Evolutionary conservation across 2,113 vertebrate species (phyloP).

Genomic region (Hydrolagus affinis): DNA sequence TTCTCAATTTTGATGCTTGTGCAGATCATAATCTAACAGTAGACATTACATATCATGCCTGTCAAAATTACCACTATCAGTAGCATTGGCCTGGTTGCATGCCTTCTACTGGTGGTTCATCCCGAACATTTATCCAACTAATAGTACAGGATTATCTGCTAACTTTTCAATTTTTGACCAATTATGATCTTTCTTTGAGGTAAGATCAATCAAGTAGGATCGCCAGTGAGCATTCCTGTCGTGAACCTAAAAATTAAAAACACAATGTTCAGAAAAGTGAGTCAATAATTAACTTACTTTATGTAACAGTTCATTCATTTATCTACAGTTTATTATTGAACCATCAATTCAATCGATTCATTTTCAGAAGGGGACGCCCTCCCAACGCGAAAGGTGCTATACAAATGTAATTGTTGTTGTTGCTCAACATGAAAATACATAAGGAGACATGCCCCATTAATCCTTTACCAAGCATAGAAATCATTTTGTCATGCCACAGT

Average conservation of each 20-base stretch:
- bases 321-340: background rate
- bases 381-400: too few species aligned
- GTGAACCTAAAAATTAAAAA: slow-evolving; percentile 40
- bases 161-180: slow-evolving; percentile 53
- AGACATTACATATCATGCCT: background rate
- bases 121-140: slow-evolving; percentile 2
- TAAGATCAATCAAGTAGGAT: slow-evolving; percentile 52
- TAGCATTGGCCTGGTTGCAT: background rate
- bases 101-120: background rate
- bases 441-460: too few species aligned
- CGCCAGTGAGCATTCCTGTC: slow-evolving; percentile 52
- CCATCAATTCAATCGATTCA: background rate
- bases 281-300: background rate
- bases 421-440: too few species aligned
- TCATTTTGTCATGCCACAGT: too few species aligned
- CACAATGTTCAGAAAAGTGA: background rate
- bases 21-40: too few species aligned
- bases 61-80: background rate
- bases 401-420: too few species aligned
- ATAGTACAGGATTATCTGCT: background rate
- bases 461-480: too few species aligned
- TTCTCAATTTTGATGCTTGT: too few species aligned
- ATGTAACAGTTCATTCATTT: background rate
- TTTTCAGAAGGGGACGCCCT: background rate
- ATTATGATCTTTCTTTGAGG: slow-evolving; percentile 48